Evolutionary conservation across 2,888 invertebrate species (phyloP).

Genomic region (Eustalomyia histrio): DNA sequence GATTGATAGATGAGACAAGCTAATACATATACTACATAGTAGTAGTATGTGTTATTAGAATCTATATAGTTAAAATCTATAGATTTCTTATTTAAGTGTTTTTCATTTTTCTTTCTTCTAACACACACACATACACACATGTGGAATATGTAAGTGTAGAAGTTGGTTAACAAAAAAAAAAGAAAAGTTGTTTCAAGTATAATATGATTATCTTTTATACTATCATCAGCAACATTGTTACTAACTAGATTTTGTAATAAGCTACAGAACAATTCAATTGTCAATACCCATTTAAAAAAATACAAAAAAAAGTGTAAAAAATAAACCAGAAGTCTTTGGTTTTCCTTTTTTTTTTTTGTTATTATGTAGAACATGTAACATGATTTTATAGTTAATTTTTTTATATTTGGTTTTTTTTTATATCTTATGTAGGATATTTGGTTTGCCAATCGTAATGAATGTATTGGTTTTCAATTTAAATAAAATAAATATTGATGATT

Average conservation of each 20-base stretch:
- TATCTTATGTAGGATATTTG: background rate
- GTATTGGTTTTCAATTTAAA: slow-evolving; percentile 45
- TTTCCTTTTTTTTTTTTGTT: too few species aligned
- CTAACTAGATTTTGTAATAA: slow-evolving; percentile 48
- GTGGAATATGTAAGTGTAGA: too few species aligned
- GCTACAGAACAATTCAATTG: slow-evolving; percentile 48
- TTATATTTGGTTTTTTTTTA: background rate
- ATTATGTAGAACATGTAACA: slow-evolving; percentile 3
- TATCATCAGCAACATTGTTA: slow-evolving; percentile 45
- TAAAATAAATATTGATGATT: slow-evolving; percentile 45
- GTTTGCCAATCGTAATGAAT: slow-evolving; percentile 21
- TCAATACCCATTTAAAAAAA: slow-evolving; percentile 24
- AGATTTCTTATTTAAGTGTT: background rate
- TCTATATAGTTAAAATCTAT: background rate
- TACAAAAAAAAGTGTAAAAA: background rate
- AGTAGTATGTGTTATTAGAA: too few species aligned
- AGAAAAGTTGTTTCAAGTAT: slow-evolving; percentile 22
- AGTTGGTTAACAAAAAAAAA: too few species aligned
- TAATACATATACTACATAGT: too few species aligned
- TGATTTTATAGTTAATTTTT: slow-evolving; percentile 27
- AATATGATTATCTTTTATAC: slow-evolving; percentile 44
- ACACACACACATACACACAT: too few species aligned
- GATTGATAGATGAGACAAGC: background rate
- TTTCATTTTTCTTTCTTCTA: background rate
- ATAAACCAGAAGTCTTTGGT: background rate